These are phyloP conservation scores for Psittacula cyanocephala DNA, from an alignment of 2,113 vertebrate species.

Conservation along the genomic window DNA sequence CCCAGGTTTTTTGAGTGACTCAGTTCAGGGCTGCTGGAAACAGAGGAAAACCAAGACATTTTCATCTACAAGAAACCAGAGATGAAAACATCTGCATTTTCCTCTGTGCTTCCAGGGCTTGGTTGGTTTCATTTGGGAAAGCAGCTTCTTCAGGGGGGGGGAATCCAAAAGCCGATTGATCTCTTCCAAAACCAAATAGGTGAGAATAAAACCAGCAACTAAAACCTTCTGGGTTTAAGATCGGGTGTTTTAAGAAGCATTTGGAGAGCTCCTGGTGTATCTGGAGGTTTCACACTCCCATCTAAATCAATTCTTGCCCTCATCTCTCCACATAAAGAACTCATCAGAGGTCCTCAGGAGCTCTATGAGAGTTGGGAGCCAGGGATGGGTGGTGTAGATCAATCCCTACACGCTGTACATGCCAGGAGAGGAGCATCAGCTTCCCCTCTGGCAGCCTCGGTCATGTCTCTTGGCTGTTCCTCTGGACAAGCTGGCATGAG, in stretches of 20 bases:
- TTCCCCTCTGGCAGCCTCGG: neutral
- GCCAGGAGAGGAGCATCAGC: neutral
- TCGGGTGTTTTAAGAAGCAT: neutral
- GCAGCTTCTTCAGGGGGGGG: neutral
- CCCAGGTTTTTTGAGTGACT: neutral
- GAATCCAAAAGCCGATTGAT: accelerated
- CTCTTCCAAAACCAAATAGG: neutral
- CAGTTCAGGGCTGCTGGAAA: neutral
- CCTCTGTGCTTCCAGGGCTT: neutral
- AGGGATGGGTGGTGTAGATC: neutral
- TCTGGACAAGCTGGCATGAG: neutral
- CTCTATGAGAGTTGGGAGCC: neutral
- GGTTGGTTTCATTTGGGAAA: neutral
- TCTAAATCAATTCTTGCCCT: neutral
- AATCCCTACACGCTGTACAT: accelerated
- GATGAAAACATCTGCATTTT: neutral
- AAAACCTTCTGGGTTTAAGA: accelerated
- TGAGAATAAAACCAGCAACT: neutral
- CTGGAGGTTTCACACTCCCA: neutral
- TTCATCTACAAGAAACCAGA: neutral
- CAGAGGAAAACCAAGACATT: neutral
- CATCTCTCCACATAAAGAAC: neutral
- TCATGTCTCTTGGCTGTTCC: neutral
- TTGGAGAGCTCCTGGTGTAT: neutral
- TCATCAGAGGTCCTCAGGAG: neutral